Evolutionary conservation across 2,888 invertebrate genomes (phyloP).

Genomic region (Tetranychus truncatus): DNA sequence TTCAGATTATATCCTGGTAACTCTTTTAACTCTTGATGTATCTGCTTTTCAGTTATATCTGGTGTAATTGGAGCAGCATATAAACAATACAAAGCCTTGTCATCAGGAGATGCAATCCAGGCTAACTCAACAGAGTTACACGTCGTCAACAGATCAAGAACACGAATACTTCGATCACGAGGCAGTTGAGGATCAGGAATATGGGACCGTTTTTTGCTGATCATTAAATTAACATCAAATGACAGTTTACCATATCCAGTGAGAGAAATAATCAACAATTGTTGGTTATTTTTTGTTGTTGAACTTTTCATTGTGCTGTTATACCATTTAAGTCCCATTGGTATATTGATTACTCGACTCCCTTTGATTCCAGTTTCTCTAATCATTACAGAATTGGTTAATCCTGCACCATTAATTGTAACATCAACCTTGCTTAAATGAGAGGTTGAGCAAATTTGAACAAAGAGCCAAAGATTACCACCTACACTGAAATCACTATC

Average conservation of each 20-base stretch:
- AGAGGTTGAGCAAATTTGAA: background rate
- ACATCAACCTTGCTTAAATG: background rate
- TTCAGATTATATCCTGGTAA: background rate
- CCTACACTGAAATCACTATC: background rate
- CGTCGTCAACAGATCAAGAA: conserved; percentile 30
- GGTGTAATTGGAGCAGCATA: conserved; percentile 23
- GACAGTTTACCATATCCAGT: background rate
- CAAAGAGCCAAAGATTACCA: background rate
- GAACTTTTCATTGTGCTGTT: background rate
- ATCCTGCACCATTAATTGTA: background rate
- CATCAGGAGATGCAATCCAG: conserved; percentile 30
- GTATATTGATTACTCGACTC: background rate
- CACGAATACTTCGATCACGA: conserved; percentile 29
- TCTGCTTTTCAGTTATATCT: background rate
- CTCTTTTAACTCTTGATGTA: background rate
- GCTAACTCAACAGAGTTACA: conserved; percentile 32
- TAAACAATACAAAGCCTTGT: conserved; percentile 32
- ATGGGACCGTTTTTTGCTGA: conserved; percentile 24
- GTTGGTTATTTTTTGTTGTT: background rate
- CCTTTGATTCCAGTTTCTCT: background rate
- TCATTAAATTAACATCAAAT: conserved; percentile 12
- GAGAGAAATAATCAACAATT: background rate
- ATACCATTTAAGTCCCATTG: background rate
- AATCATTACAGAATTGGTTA: background rate
- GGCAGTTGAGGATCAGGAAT: conserved; percentile 30